Conservation (phyloP, 2,888 invertebrate species). For the Acholoe squamosa region DNA sequence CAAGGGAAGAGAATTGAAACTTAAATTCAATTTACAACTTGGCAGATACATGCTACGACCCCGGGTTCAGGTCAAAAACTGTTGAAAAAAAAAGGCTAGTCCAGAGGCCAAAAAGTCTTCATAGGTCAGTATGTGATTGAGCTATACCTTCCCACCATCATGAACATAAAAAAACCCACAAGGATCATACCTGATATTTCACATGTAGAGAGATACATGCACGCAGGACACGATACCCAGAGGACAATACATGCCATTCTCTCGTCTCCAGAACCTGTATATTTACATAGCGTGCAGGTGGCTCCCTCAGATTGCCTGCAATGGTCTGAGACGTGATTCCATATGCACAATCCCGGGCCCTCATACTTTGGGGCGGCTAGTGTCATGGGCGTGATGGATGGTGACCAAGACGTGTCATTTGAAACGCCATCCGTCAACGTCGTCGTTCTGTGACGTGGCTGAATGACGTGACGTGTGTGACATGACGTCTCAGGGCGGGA, state of each 20-base stretch:
- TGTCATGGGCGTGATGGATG: not conserved
- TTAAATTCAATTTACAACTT: too few relatives aligned
- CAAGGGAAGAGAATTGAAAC: too few relatives aligned
- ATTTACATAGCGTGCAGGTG: slow-evolving; percentile 34
- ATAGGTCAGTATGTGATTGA: too few relatives aligned
- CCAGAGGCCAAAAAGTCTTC: too few relatives aligned
- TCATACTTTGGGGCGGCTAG: not conserved
- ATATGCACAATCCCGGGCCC: slow-evolving; percentile 14
- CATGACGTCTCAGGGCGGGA: slow-evolving; percentile 9
- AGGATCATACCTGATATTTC: not conserved
- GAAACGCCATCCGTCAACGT: slow-evolving; percentile 4
- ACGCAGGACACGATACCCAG: not conserved
- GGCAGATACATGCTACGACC: too few relatives aligned
- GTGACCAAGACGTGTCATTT: slow-evolving; percentile 16
- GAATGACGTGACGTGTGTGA: slow-evolving; percentile 2
- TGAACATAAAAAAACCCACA: not conserved
- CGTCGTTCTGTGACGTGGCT: not conserved
- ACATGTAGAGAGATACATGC: not conserved
- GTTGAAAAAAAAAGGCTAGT: too few relatives aligned
- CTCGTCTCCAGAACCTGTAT: slow-evolving; percentile 13
- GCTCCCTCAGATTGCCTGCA: slow-evolving; percentile 14
- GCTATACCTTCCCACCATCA: too few relatives aligned
- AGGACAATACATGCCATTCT: not conserved
- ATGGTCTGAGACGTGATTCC: slow-evolving; percentile 11
- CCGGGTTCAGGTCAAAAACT: too few relatives aligned